Evolutionary conservation across 2,797 vertebrate genomes (phyloP).

Genomic region (Brachyalestes nurse): DNA sequence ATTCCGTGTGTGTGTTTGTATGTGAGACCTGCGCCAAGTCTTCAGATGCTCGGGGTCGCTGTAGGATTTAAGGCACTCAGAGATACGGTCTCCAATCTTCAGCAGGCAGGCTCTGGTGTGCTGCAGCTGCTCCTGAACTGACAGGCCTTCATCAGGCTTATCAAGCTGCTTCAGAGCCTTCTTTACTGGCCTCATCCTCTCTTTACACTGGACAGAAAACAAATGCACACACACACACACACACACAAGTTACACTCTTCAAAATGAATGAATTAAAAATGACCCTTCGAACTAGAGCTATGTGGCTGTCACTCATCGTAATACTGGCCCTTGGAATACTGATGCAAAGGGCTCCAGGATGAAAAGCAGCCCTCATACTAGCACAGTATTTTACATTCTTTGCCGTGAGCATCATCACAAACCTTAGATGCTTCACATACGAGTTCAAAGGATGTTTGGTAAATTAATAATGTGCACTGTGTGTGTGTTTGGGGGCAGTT

Average conservation of each 20-base stretch:
- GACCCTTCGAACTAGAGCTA: neutral
- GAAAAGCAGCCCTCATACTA: neutral
- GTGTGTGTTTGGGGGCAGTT: no score
- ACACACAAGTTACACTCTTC: neutral
- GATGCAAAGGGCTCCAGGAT: neutral
- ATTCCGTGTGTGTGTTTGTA: neutral
- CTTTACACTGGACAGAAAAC: constrained; percentile 88
- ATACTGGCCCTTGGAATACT: no score
- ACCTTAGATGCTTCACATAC: neutral
- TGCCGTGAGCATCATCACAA: neutral
- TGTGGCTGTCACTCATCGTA: neutral
- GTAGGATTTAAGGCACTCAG: constrained; percentile 98
- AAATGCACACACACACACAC: constrained; percentile 26
- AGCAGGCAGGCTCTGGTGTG: constrained; percentile 95
- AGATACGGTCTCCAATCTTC: constrained; percentile 97
- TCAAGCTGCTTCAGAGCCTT: constrained; percentile 98
- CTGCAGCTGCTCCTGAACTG: constrained; percentile 94
- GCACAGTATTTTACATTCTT: neutral
- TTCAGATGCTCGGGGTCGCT: constrained; percentile 93
- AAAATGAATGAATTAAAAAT: no score
- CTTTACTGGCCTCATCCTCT: constrained; percentile 97
- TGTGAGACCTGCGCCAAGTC: constrained; percentile 88
- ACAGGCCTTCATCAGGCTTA: constrained; percentile 95
- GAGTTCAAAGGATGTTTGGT: neutral
- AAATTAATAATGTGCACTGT: neutral